Base-by-base conservation (phyloP, 2,113 vertebrate genomes). In the Sceloporus undulatus region DNA sequence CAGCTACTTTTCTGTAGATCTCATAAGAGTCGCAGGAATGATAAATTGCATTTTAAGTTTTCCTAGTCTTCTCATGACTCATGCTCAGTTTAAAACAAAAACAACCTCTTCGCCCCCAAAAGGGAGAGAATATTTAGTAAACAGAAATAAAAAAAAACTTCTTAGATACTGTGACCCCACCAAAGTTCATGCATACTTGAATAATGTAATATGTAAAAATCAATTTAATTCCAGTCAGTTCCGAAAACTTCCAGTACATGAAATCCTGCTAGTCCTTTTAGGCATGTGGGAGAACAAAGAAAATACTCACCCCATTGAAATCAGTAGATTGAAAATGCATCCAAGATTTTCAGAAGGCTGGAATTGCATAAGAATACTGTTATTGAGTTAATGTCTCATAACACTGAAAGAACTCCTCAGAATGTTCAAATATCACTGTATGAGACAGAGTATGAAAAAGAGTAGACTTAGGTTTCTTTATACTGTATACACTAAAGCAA, bases 1-100 rank as follows among this genome's bases (percentile, higher is more conserved):
- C 13, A 48, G 77, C 23, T 90, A 21, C 82, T 79, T 90, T 80
- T 84, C 1, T 85, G 7, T 90, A 87, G 70, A 40, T 82, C 86
- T 27, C 87, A 78, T 77, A 80, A 90, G 90, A 93, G 25, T 4
- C 18, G 34, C 1, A 42, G 1, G 8, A 40, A 92, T 89, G 92
- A 66, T 90, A 90, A 92, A 85, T 83, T 94, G 21, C 82, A 29
- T 84, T 89, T 71, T 62, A 16, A 87, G 11, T 77, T 48, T 93
- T 89, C 68, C 75, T 87, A 91, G 92, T 92, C 93, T 91, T 90
- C 85, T 92, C 90, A 88, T 56, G 3, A n/a, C 56, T 59, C 29
- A 40, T 23, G 54, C 38, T 81, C 9, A 62, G 34, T 81, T 1
- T 4, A 21, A 79, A 59, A 9, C 59, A 80, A 56, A 80, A 65